Conservation (phyloP, 2,797 vertebrate genomes). For the Apogon hyalosoma region DNA sequence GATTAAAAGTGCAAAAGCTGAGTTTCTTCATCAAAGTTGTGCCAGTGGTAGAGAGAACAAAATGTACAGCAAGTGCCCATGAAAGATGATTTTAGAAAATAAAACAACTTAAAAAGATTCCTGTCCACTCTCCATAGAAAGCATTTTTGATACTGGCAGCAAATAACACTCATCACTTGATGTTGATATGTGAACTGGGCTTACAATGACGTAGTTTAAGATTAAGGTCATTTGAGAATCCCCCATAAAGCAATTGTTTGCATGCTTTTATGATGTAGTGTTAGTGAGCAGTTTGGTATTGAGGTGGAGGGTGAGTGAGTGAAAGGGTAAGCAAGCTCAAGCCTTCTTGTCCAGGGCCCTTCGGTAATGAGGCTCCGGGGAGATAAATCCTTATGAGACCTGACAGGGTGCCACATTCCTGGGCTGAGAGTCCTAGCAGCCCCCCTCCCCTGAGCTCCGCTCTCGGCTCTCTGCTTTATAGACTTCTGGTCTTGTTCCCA, state of each 20-base stretch:
- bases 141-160: too few species aligned
- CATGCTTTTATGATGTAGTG: constrained; percentile 8
- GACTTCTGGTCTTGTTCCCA: constrained; percentile 61
- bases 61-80: constrained; percentile 1
- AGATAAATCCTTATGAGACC: constrained; percentile 81
- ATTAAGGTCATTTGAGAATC: constrained; percentile 10
- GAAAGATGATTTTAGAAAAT: neutral
- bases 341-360: constrained; percentile 65
- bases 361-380: constrained; percentile 74
- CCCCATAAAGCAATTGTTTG: constrained; percentile 20
- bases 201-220: constrained; percentile 15
- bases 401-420: constrained; percentile 84
- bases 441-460: constrained; percentile 49
- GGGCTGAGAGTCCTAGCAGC: constrained; percentile 66
- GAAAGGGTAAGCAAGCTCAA: constrained; percentile 44
- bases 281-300: constrained; percentile 23
- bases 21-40: constrained; percentile 39
- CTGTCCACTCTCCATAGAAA: too few species aligned
- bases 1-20: constrained; percentile 55
- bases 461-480: constrained; percentile 60
- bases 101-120: too few species aligned
- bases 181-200: neutral
- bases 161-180: too few species aligned
- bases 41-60: constrained; percentile 8
- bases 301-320: constrained; percentile 32